A percentile compares a stretch with the other conserved stretches of the same genome.
Conservation (phyloP, 2,888 invertebrate species). For the Cacoxenus indagator region DNA sequence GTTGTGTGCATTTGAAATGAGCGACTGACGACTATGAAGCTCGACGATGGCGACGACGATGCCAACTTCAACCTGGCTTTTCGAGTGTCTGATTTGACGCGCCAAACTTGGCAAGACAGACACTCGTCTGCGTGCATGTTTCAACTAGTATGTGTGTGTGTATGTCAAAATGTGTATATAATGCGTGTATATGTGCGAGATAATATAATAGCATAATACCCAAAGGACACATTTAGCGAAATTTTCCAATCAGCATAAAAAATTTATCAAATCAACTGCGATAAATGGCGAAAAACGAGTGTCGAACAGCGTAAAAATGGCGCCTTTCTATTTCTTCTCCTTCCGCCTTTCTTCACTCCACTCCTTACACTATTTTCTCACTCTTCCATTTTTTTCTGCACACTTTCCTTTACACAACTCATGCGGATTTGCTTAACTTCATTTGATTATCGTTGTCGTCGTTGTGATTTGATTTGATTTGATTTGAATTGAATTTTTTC, state of each 20-base stretch:
- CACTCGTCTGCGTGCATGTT: neutral
- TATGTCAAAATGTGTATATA: no score
- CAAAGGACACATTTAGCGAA: conserved; percentile 59
- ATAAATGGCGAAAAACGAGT: neutral
- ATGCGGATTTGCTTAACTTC: conserved; percentile 11
- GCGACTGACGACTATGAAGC: neutral
- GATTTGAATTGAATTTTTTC: conserved; percentile 10
- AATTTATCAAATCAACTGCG: conserved; percentile 57
- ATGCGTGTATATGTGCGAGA: neutral
- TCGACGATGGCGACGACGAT: neutral
- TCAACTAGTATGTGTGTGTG: neutral
- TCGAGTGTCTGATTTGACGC: conserved; percentile 14
- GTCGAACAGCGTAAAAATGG: no score
- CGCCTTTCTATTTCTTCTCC: no score
- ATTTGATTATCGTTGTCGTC: conserved; percentile 4
- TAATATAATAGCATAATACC: neutral
- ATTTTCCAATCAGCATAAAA: conserved; percentile 60
- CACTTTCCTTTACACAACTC: neutral
- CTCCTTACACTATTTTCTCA: neutral
- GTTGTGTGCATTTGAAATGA: conserved; percentile 7
- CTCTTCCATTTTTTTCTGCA: neutral
- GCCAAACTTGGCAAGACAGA: conserved; percentile 10
- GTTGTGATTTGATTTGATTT: conserved; percentile 2
- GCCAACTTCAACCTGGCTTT: neutral
- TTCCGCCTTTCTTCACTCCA: no score